Percentiles rank a stretch among this genome's conserved stretches.
These are phyloP conservation scores for Gonocerus acuteangulatus DNA, from an alignment of 2,888 invertebrate genomes.

Conservation along the genomic window DNA sequence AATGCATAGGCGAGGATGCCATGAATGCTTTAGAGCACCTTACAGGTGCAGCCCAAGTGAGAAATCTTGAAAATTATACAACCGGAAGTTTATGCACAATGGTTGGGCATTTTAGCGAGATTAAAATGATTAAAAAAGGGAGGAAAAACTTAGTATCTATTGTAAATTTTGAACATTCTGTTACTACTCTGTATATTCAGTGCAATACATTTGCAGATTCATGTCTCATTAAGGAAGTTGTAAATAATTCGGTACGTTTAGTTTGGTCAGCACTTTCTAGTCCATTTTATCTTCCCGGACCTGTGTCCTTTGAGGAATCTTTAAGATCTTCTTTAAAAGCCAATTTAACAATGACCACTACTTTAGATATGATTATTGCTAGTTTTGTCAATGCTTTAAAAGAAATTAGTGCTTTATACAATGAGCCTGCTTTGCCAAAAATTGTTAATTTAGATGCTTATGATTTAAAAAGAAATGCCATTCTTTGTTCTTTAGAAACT, in stretches of 20 bases:
- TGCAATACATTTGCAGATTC: background rate
- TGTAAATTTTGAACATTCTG: background rate
- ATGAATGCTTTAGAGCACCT: background rate
- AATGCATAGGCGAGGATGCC: background rate
- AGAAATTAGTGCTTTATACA: background rate
- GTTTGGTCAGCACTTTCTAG: background rate
- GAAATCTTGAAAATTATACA: background rate
- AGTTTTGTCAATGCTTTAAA: background rate
- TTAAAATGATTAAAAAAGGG: background rate
- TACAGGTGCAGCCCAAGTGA: background rate
- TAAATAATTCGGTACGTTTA: background rate
- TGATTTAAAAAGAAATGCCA: conserved; percentile 14
- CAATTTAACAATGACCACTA: background rate
- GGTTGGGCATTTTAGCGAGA: background rate
- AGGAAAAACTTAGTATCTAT: conserved; percentile 2
- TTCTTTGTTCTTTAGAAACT: background rate
- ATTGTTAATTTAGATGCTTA: background rate
- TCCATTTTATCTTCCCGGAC: conserved; percentile 11
- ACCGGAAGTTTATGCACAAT: background rate
- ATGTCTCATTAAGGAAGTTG: conserved; percentile 1
- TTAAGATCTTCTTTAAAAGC: background rate
- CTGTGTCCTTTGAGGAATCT: conserved; percentile 9
- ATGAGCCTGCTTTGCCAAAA: background rate
- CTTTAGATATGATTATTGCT: background rate
- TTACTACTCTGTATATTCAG: conserved; percentile 5